A percentile compares a stretch with the other conserved stretches of the same genome.
Conservation (phyloP, 2,888 invertebrate species). For the Tiliacea citrago region DNA sequence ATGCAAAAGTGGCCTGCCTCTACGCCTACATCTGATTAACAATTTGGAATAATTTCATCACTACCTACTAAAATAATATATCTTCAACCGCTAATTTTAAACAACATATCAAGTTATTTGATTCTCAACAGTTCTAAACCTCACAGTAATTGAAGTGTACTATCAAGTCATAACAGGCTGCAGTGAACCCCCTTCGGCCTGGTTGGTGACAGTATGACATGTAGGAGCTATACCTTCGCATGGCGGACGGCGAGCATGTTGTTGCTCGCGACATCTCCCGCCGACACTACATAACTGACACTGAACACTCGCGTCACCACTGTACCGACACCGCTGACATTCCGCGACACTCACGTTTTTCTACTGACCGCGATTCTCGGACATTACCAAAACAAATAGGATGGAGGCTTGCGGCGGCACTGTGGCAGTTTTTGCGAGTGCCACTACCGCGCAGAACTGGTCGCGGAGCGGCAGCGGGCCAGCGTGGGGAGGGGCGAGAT, state of each 20-base stretch:
- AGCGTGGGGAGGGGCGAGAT: conserved; percentile 18
- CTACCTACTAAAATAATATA: not conserved
- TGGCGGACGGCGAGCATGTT: conserved; percentile 83
- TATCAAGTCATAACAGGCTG: not conserved
- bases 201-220: conserved; percentile 18
- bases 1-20: not conserved
- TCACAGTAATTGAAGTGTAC: not conserved
- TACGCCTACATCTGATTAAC: conserved; percentile 16
- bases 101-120: not conserved
- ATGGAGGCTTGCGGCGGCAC: conserved; percentile 64
- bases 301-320: conserved; percentile 60
- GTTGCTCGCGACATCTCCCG: conserved; percentile 75
- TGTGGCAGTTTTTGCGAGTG: conserved; percentile 73
- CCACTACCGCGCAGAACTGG: conserved; percentile 63
- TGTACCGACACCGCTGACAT: conserved; percentile 57
- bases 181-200: not conserved
- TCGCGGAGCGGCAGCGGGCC: conserved; percentile 41
- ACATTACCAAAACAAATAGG: conserved; percentile 73
- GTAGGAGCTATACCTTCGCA: conserved; percentile 77
- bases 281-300: conserved; percentile 65
- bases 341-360: conserved; percentile 53
- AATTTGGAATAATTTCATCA: not conserved
- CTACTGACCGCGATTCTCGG: conserved; percentile 59
- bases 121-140: not conserved
- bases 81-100: not conserved